Percentiles rank a stretch among this genome's conserved stretches.
Evolutionary conservation across 2,888 invertebrate species (phyloP).

Genomic region (Drosophila setosimentum): DNA sequence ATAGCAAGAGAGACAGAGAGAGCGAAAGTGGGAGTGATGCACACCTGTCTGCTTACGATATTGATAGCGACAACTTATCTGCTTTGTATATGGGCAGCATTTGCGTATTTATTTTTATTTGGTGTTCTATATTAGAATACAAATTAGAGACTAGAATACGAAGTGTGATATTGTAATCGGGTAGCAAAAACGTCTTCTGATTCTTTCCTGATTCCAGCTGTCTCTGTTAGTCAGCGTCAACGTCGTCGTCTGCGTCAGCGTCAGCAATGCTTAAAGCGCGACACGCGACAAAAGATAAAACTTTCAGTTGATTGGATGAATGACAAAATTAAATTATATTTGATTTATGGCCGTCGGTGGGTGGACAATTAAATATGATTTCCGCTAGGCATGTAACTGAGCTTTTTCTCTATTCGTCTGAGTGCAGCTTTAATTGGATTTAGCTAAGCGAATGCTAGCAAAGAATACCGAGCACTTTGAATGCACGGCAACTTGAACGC

Average conservation of each 20-base stretch:
- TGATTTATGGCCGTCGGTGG: slow-evolving; percentile 77
- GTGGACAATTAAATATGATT: slow-evolving; percentile 80
- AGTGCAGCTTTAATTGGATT: slow-evolving; percentile 51
- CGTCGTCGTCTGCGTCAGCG: slow-evolving; percentile 5
- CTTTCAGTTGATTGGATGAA: slow-evolving; percentile 75
- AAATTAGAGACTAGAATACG: slow-evolving; percentile 10
- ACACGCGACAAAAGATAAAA: slow-evolving; percentile 57
- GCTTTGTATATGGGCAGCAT: slow-evolving; percentile 38
- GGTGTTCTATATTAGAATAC: neutral
- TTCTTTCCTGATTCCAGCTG: slow-evolving; percentile 7
- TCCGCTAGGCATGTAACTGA: slow-evolving; percentile 62
- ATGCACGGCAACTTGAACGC: slow-evolving; percentile 35
- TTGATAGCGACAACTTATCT: slow-evolving; percentile 44
- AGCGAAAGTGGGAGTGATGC: neutral
- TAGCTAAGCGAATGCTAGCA: slow-evolving; percentile 11
- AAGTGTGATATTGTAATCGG: slow-evolving; percentile 50
- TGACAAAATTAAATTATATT: slow-evolving; percentile 78
- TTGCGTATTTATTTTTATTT: neutral
- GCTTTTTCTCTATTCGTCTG: slow-evolving; percentile 22
- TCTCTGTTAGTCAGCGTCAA: neutral
- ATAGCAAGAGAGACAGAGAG: slow-evolving; percentile 4
- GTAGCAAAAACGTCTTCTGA: slow-evolving; percentile 22
- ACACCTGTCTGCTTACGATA: slow-evolving; percentile 28
- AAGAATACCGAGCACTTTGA: slow-evolving; percentile 4
- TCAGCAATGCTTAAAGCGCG: slow-evolving; percentile 29